Conservation (phyloP, 2,888 invertebrate genomes). For the Epinotia demarniana region DNA sequence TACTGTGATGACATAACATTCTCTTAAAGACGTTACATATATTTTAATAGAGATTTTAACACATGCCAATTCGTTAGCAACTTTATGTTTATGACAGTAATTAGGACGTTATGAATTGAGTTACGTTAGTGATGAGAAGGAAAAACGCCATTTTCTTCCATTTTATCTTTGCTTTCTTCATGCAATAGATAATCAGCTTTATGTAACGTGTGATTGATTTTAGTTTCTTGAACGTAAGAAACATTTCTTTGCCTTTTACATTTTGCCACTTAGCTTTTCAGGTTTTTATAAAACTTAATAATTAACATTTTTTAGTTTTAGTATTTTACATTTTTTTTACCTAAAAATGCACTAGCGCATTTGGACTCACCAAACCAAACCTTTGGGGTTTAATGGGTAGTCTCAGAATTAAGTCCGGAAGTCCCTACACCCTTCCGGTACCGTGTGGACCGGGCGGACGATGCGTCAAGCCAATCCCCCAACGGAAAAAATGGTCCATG, state of each 20-base stretch:
- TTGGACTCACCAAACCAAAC: too few relatives aligned
- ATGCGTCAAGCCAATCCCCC: too few relatives aligned
- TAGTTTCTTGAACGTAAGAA: background rate
- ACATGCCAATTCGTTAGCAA: constrained; percentile 23
- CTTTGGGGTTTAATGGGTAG: too few relatives aligned
- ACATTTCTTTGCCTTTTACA: background rate
- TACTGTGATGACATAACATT: constrained; percentile 30
- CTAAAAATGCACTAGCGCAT: too few relatives aligned
- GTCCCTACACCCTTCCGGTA: too few relatives aligned
- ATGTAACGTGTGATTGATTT: background rate
- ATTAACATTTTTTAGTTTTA: too few relatives aligned
- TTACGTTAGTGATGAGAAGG: constrained; percentile 20
- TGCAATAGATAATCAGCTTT: background rate
- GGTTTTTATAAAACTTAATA: too few relatives aligned
- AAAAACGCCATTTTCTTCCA: constrained; percentile 3
- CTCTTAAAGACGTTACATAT: constrained; percentile 19
- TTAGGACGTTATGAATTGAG: constrained; percentile 25
- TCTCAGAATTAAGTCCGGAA: too few relatives aligned
- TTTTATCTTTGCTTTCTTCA: background rate
- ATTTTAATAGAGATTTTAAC: constrained; percentile 27
- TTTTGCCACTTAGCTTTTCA: background rate
- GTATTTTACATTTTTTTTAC: too few relatives aligned
- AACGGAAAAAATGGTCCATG: too few relatives aligned
- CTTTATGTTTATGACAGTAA: constrained; percentile 24
- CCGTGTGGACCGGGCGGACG: too few relatives aligned